Evolutionary conservation across 1,140 invertebrate genomes (phyloP), one percentile per base, ranked within the genome.

Genomic region (Lepidostoma basale): DNA sequence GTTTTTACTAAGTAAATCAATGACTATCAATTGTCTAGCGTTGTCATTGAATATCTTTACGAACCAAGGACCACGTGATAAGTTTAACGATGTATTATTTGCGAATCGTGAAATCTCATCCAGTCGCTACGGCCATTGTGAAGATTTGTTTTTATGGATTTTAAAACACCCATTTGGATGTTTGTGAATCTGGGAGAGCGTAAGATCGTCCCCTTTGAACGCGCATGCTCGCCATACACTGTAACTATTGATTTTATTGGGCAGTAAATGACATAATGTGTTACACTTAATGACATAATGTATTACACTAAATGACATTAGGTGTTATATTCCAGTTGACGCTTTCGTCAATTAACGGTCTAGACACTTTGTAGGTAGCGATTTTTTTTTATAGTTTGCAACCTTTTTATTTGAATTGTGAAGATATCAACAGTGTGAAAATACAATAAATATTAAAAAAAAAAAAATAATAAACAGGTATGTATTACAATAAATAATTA

Each of bases 221-320:
- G 60, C 62, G 47, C 47, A 54, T 54, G 62, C 36, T 54, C 62
- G 3, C 4, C 30, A 23, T 54, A 65, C 47, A 54, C 28, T 65
- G 62, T 65, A 54, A 56, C 30, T 54, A 54, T 54, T 39, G 62
- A 54, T 65, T 65, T 65, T 65, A 65, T 65, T 54, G 62, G 44
- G 28, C 23, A 65, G 26, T 65, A 54, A 65, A 63, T 63, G 60
- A 63, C 60, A 63, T 47, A 63, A 63, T 63, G 60, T 63, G 20
- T 63, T 49, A 47, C 28, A 63, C n/a, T 49, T 12, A 47, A 63
- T 63, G 60, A 44, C 60, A 63, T 49, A 14, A 44, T 63, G n/a
- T n/a, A n/a, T n/a, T n/a, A n/a, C n/a, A n/a, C n/a, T n/a, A n/a
- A 47, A 63, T 63, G 60, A 44, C 60, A 63, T 49, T 18, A 44